Conservation (phyloP, 1,140 invertebrate genomes). For the Chymomyza costata region DNA sequence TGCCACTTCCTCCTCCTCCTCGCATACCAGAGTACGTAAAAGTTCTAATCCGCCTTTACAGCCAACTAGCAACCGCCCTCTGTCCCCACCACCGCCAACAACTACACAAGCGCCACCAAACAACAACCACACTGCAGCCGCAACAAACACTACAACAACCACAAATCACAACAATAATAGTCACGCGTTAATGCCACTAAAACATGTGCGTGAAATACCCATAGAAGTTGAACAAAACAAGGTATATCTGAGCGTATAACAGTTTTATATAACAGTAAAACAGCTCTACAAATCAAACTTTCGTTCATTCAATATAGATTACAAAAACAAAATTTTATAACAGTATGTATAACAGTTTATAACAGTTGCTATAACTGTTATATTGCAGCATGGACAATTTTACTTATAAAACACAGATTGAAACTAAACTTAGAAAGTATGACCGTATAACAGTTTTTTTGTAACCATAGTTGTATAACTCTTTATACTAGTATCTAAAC, state of each 20-base stretch:
- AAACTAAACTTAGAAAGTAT: no score
- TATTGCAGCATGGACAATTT: no score
- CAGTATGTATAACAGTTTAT: no score
- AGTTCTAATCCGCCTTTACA: slow-evolving; percentile 67
- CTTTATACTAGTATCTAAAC: no score
- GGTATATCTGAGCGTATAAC: slow-evolving; percentile 46
- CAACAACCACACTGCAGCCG: slow-evolving; percentile 13
- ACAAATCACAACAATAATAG: slow-evolving; percentile 30
- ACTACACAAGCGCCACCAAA: slow-evolving; percentile 16
- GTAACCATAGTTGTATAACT: no score
- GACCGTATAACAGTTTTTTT: no score
- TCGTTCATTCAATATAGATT: slow-evolving; percentile 1
- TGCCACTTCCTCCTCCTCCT: slow-evolving; percentile 28
- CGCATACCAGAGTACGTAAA: slow-evolving; percentile 71
- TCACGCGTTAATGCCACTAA: slow-evolving; percentile 23
- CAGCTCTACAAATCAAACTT: slow-evolving; percentile 3
- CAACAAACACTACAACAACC: slow-evolving; percentile 23
- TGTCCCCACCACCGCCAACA: slow-evolving; percentile 42
- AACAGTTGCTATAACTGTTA: no score
- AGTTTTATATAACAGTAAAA: background rate
- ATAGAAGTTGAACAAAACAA: slow-evolving; percentile 73
- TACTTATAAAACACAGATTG: no score
- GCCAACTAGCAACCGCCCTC: slow-evolving; percentile 44
- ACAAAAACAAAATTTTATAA: background rate
- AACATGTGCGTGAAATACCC: slow-evolving; percentile 73